phyloP scores from a whole-genome alignment of 2,888 invertebrate species.

The Luperina nickerlii region DNA sequence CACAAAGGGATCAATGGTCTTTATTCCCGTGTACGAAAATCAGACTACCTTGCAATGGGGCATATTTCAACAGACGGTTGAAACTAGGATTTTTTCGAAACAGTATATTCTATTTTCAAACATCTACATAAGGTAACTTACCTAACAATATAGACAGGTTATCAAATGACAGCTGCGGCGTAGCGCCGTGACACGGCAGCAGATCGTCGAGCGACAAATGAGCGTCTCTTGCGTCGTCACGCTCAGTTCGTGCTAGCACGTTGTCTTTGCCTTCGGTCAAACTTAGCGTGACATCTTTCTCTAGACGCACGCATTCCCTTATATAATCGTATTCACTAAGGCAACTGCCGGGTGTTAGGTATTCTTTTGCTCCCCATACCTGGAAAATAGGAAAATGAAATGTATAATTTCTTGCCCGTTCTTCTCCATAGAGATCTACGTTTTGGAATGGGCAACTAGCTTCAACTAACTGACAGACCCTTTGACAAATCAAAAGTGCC shows the following conservation, averaged over 20 bases:
- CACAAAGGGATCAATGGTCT: neutral
- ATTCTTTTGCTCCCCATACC: slow-evolving; percentile 97
- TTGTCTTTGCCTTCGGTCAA: slow-evolving; percentile 92
- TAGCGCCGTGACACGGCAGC: slow-evolving; percentile 93
- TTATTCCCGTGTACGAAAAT: neutral
- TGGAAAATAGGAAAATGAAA: slow-evolving; percentile 74
- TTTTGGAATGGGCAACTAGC: neutral
- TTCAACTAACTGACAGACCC: neutral
- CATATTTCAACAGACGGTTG: neutral
- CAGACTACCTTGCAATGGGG: neutral
- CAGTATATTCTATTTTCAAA: neutral
- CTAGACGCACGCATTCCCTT: slow-evolving; percentile 97
- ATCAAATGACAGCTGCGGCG: slow-evolving; percentile 94
- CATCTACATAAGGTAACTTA: slow-evolving; percentile 68
- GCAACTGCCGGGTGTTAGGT: slow-evolving; percentile 95
- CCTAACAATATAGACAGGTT: slow-evolving; percentile 96
- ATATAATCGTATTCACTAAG: slow-evolving; percentile 98
- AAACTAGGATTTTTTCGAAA: neutral
- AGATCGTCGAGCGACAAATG: slow-evolving; percentile 94
- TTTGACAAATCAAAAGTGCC: neutral
- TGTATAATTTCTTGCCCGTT: neutral
- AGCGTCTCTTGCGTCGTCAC: slow-evolving; percentile 95
- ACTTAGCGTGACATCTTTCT: slow-evolving; percentile 95
- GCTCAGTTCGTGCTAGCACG: slow-evolving; percentile 93
- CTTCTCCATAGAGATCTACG: neutral